Conservation (phyloP, 2,113 vertebrate genomes). For the Phalacrocorax pelagicus region DNA sequence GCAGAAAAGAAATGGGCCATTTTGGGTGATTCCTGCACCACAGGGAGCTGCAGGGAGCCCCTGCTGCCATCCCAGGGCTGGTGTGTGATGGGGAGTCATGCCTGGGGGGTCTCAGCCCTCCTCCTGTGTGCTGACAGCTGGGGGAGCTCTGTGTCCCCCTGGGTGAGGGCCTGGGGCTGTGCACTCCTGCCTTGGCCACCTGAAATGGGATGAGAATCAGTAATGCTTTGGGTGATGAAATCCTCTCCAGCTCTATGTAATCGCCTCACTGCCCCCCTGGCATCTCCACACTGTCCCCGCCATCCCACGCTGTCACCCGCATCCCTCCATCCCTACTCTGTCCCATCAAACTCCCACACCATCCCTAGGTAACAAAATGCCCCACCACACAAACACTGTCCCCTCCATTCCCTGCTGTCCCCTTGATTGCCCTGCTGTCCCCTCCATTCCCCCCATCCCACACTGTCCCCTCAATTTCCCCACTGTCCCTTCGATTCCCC, state of each 20-base stretch:
- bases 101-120: neutral
- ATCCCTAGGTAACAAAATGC: neutral
- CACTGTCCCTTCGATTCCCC: too few species aligned
- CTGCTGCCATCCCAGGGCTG: rapidly evolving
- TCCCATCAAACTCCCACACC: neutral
- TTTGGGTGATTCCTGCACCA: neutral
- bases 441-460: neutral
- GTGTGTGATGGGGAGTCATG: neutral
- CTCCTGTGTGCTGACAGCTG: neutral
- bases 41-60: neutral
- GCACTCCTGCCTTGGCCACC: neutral
- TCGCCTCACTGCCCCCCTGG: neutral
- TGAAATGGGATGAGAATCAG: neutral
- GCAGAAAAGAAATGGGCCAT: rapidly evolving
- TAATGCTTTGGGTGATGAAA: slow-evolving; percentile 59
- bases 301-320: neutral
- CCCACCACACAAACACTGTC: neutral
- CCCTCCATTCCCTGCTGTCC: too few species aligned
- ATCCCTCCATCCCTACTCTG: neutral
- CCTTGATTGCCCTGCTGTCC: neutral
- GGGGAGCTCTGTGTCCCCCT: neutral
- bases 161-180: neutral
- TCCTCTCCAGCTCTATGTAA: slow-evolving; percentile 43
- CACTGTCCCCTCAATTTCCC: too few species aligned
- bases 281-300: neutral